Conservation (phyloP, 2,888 invertebrate species). For the Heliconius charithonia region DNA sequence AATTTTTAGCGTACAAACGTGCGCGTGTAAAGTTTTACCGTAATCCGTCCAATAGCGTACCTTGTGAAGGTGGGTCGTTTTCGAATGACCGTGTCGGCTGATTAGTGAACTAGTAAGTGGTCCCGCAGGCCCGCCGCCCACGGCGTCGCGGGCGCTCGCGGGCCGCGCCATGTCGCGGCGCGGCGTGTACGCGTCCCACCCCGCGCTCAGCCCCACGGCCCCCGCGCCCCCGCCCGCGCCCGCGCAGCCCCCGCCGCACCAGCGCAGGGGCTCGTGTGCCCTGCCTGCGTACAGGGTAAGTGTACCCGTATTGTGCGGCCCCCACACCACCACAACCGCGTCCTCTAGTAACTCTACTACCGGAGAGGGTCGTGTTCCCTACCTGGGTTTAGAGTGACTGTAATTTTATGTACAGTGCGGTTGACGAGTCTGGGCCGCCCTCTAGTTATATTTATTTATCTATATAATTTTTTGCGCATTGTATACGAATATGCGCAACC, state of each 20-base stretch:
- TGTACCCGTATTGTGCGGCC: conserved; percentile 45
- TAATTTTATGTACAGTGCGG: not conserved
- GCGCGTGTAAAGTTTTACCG: too few relatives aligned
- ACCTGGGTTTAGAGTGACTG: not conserved
- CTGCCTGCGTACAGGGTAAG: not conserved
- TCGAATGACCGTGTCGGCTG: too few relatives aligned
- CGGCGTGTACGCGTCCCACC: conserved; percentile 76
- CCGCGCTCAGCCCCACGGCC: conserved; percentile 69
- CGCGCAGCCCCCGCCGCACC: not conserved
- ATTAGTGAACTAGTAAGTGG: not conserved
- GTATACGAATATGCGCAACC: too few relatives aligned
- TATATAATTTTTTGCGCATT: too few relatives aligned
- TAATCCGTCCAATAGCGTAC: too few relatives aligned
- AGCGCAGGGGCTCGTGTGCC: conserved; percentile 37
- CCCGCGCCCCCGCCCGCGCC: conserved; percentile 50
- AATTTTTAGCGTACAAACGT: too few relatives aligned
- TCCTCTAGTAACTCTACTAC: not conserved
- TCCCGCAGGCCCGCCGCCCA: conserved; percentile 46
- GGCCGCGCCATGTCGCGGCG: conserved; percentile 64
- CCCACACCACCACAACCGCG: conserved; percentile 50
- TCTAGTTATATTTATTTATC: too few relatives aligned
- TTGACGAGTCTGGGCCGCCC: not conserved
- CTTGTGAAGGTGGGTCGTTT: too few relatives aligned
- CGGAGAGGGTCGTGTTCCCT: conserved; percentile 36
- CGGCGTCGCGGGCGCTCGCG: conserved; percentile 48